Conservation (phyloP, 2,113 vertebrate species). For the Noturus placidus region DNA sequence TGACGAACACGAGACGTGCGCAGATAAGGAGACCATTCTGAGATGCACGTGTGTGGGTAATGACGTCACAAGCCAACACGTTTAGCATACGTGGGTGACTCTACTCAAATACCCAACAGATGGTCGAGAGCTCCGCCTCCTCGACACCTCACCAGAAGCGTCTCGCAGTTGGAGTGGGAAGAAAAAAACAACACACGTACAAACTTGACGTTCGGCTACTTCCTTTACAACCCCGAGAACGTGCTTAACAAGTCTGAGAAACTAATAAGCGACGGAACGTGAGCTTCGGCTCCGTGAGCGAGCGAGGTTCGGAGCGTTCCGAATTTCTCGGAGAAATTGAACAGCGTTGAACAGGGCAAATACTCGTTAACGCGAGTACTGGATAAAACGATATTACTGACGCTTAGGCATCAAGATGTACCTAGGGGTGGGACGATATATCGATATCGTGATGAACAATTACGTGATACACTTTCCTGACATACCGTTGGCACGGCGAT, state of each 20-base stretch:
- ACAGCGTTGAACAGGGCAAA: too few species aligned
- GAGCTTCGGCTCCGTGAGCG: not conserved
- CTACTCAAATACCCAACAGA: slow-evolving; percentile 35
- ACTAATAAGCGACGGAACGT: not conserved
- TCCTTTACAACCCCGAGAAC: too few species aligned
- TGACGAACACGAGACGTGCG: not conserved
- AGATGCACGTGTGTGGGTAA: not conserved
- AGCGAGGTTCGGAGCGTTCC: not conserved
- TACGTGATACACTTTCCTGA: too few species aligned
- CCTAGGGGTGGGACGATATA: too few species aligned
- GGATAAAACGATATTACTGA: not conserved
- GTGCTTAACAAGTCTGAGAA: not conserved
- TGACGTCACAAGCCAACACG: slow-evolving; percentile 12
- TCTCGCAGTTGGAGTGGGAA: not conserved
- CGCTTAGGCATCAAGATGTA: not conserved
- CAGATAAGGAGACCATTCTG: not conserved
- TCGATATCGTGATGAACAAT: too few species aligned
- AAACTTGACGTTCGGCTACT: not conserved
- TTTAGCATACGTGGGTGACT: slow-evolving; percentile 24
- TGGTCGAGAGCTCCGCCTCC: slow-evolving; percentile 8
- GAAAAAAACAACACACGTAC: not conserved
- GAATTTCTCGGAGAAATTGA: too few species aligned
- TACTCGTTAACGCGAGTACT: too few species aligned
- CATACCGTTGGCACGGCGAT: too few species aligned
- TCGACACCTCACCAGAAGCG: not conserved